phyloP scores from a whole-genome alignment of 2,113 vertebrate genomes.

The Ailurus styani region DNA sequence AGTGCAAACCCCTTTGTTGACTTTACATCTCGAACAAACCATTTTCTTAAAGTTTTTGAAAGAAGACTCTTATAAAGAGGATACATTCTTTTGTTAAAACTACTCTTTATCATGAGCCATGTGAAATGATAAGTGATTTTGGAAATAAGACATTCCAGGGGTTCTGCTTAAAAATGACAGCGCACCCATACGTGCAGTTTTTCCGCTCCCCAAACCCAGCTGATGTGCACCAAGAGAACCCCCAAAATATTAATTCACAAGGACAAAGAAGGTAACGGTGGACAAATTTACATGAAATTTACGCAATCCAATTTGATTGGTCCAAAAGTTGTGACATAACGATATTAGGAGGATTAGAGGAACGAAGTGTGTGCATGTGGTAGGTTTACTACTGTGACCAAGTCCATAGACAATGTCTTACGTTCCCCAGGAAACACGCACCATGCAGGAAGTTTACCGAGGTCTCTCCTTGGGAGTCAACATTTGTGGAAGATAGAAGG shows the following conservation, averaged over 20 bases:
- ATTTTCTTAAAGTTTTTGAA: neutral
- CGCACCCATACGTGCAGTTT: neutral
- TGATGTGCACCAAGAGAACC: neutral
- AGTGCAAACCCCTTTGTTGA: neutral
- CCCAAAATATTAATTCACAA: neutral
- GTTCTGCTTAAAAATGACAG: neutral
- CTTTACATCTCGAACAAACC: neutral
- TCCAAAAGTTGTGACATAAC: neutral
- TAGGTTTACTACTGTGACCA: neutral
- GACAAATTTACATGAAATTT: too few species aligned
- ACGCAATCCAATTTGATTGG: too few species aligned
- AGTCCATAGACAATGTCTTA: neutral
- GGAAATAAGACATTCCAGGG: neutral
- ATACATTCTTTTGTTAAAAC: neutral
- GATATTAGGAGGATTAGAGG: neutral
- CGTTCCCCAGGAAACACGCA: neutral
- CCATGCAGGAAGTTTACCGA: neutral
- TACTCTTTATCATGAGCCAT: neutral
- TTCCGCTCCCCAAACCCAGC: neutral
- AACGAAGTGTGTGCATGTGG: neutral
- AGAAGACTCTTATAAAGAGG: neutral
- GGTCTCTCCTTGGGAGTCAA: neutral
- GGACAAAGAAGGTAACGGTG: neutral
- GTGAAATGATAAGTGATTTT: conserved; percentile 3
- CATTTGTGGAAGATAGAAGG: neutral